Evolutionary conservation across 1,140 invertebrate genomes (phyloP), one percentile per base, ranked within the genome.

Genomic region (Drosophila cardini): DNA sequence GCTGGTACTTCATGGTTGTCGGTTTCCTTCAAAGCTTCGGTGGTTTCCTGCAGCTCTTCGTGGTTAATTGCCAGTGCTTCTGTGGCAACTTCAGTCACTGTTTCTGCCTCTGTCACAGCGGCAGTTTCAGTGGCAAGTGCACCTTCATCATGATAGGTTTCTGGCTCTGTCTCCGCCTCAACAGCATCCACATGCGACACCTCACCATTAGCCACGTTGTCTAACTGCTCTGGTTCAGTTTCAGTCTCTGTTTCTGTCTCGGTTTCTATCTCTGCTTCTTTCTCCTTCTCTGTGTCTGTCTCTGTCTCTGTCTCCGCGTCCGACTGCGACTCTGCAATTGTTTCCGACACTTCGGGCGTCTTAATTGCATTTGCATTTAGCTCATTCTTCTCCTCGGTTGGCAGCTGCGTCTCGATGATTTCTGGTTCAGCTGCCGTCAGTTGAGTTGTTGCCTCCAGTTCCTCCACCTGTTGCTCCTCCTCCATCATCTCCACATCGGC

Each of bases 281-380:
- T 4, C 18, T 8, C 48, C 4, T 2, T 11, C 50, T 34, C 77
- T 7, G 7, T 30, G 18, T 53, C 65, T 13, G 26, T 36, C 61
- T 65, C 63, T 32, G 45, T 0, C 38, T 79, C 61, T 16, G 40
- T 30, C 46, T 52, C 63, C 43, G 50, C 46, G 42, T 76, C 72
- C n/a, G 52, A 34, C 65, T 63, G 57, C 42, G 76, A 70, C 70
- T 79, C 63, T 53, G 53, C 76, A 74, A 85, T 85, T 80, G 76
- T 75, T 82, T 80, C 81, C 73, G 78, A 90, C 76, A 90, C 84
- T 89, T 89, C 84, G 61, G 84, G 81, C 79, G 86, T 77, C 62
- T 90, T 90, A 83, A 90, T 90, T 82, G 82, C 82, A 85, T 90
- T 90, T 83, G 73, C 79, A 82, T 82, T 82, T 83, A 77, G 76